Evolutionary conservation across 92 coral and sea anemone species (phyloP).

Genomic region (Nematostella vectensis): DNA sequence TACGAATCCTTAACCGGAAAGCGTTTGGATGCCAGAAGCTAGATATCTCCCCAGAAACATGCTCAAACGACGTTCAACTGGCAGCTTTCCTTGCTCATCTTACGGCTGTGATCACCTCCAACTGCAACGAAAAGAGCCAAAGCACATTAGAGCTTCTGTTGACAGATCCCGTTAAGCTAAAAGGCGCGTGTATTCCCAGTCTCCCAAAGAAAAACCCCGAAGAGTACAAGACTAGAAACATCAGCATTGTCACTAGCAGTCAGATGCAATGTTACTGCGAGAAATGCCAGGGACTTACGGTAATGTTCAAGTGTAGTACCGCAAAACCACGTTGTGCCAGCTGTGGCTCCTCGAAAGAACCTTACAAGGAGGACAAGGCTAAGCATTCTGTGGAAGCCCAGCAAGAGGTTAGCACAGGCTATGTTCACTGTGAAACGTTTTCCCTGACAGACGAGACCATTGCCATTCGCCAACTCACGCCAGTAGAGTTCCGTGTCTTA

Average conservation of each 20-base stretch:
- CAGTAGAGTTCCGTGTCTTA: conserved; percentile 69
- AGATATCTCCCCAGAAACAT: conserved; percentile 51
- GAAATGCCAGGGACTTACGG: conserved; percentile 41
- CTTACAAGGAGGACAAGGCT: background rate
- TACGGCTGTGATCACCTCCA: conserved; percentile 46
- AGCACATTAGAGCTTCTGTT: conserved; percentile 39
- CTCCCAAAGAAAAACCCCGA: conserved; percentile 9
- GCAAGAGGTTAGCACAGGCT: conserved; percentile 12
- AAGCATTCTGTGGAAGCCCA: background rate
- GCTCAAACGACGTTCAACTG: conserved; percentile 47
- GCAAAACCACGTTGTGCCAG: background rate
- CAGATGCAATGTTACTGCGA: conserved; percentile 10
- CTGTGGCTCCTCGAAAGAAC: background rate
- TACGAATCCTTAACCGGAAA: conserved; percentile 42
- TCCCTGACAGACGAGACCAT: conserved; percentile 10
- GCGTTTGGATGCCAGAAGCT: conserved; percentile 46
- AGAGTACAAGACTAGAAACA: conserved; percentile 16
- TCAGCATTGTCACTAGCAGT: background rate
- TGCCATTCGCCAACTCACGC: conserved; percentile 39
- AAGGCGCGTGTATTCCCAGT: conserved; percentile 15
- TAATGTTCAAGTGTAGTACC: conserved; percentile 6
- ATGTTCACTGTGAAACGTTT: conserved; percentile 8
- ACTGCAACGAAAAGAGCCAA: conserved; percentile 5
- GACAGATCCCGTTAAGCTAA: conserved; percentile 27
- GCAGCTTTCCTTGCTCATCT: conserved; percentile 69